Evolutionary conservation across 92 coral and sea anemone species (phyloP).

Genomic region (Parazoanthus darwini): DNA sequence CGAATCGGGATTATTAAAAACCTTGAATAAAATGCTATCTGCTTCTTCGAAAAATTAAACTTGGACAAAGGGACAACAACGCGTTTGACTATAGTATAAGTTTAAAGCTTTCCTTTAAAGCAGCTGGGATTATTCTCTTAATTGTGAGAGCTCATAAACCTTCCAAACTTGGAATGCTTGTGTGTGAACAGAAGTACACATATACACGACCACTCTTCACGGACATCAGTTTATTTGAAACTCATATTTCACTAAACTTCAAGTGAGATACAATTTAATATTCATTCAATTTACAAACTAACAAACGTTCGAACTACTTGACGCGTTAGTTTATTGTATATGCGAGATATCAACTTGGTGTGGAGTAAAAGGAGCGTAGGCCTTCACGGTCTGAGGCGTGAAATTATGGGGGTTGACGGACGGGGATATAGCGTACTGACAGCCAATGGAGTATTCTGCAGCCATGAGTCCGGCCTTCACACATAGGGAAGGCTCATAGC

Average conservation of each 20-base stretch:
- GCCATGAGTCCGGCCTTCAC: conserved; percentile 92
- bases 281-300: no score
- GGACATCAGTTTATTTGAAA: not conserved
- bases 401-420: conserved; percentile 76
- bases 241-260: not conserved
- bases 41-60: no score
- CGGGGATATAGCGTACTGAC: conserved; percentile 77
- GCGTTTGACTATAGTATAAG: no score
- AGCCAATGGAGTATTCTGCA: conserved; percentile 78
- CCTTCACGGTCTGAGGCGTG: conserved; percentile 62
- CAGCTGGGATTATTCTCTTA: not conserved
- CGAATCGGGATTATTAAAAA: no score
- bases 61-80: no score
- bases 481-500: conserved; percentile 78
- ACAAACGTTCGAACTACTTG: not conserved
- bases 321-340: conserved; percentile 22
- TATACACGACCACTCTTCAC: not conserved
- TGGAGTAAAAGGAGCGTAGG: conserved; percentile 68
- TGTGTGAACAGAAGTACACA: not conserved
- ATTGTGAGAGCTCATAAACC: not conserved
- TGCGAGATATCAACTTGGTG: conserved; percentile 59
- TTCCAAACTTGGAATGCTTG: not conserved
- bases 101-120: not conserved
- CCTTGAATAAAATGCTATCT: no score
- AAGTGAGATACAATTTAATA: not conserved